phyloP scores from a whole-genome alignment of 2,113 vertebrate genomes.

The Callipepla californica region DNA sequence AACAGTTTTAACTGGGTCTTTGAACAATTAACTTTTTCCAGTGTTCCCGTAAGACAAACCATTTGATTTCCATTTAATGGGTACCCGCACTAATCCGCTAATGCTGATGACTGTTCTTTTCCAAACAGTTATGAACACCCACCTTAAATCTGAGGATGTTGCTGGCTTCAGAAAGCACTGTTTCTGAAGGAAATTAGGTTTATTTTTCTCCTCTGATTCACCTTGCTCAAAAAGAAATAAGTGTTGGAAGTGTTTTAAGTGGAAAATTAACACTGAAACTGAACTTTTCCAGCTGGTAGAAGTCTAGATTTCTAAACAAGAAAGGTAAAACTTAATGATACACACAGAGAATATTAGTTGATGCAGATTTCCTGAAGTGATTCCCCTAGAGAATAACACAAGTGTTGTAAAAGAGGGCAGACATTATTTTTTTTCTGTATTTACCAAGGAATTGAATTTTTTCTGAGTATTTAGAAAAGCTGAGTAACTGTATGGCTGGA shows the following conservation, averaged over 20 bases:
- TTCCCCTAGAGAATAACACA: neutral
- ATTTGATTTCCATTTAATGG: neutral
- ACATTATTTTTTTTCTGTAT: neutral
- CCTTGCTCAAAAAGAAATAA: neutral
- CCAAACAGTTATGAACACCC: neutral
- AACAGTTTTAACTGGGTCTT: neutral
- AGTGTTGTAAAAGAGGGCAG: neutral
- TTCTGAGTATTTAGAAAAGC: constrained; percentile 29
- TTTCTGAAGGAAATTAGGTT: neutral
- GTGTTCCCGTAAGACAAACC: neutral
- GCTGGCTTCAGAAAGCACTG: neutral
- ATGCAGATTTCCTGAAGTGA: neutral
- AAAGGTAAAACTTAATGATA: neutral
- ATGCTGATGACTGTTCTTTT: neutral
- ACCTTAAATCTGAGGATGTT: neutral
- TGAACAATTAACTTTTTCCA: neutral
- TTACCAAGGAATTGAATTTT: neutral
- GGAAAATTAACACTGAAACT: neutral
- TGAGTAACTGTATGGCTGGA: neutral
- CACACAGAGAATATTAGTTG: neutral
- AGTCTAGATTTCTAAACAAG: neutral
- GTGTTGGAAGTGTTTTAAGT: neutral
- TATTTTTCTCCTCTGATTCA: neutral
- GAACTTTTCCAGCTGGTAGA: neutral
- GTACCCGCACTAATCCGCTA: neutral